Percentiles rank a stretch among this genome's conserved stretches.
Conservation (phyloP, 2,113 vertebrate species). For the Rousettus leschenaultii region DNA sequence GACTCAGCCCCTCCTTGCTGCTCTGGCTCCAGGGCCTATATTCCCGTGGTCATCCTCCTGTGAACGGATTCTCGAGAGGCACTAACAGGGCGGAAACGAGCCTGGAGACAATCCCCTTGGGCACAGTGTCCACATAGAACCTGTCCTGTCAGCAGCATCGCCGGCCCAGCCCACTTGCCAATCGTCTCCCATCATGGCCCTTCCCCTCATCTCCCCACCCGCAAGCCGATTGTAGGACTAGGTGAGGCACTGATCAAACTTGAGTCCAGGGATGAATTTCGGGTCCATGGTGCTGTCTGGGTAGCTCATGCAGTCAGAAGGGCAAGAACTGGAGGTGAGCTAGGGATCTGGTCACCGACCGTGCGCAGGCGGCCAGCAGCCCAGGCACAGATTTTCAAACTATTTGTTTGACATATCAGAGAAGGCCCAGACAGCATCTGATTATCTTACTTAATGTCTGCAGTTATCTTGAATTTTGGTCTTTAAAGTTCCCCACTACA, state of each 20-base stretch:
- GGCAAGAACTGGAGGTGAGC: background rate
- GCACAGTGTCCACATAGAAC: background rate
- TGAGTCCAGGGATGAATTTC: background rate
- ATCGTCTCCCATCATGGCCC: background rate
- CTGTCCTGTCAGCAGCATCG: background rate
- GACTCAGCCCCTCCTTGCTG: background rate
- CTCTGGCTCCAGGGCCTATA: background rate
- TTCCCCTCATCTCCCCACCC: background rate
- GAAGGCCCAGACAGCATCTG: background rate
- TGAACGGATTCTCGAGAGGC: background rate
- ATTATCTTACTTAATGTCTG: background rate
- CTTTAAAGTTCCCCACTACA: background rate
- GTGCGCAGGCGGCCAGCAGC: no score
- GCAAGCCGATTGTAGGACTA: background rate
- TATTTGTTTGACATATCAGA: background rate
- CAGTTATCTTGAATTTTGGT: background rate
- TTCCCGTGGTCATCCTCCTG: slow-evolving; percentile 1
- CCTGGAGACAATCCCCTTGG: background rate
- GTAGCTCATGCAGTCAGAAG: background rate
- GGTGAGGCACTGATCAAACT: background rate
- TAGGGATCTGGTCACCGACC: accelerated
- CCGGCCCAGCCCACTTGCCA: background rate
- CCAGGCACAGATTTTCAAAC: background rate
- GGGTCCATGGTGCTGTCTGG: accelerated
- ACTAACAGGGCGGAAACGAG: background rate